Conservation (phyloP, 2,113 vertebrate genomes). For the Cheirogaleus medius region DNA sequence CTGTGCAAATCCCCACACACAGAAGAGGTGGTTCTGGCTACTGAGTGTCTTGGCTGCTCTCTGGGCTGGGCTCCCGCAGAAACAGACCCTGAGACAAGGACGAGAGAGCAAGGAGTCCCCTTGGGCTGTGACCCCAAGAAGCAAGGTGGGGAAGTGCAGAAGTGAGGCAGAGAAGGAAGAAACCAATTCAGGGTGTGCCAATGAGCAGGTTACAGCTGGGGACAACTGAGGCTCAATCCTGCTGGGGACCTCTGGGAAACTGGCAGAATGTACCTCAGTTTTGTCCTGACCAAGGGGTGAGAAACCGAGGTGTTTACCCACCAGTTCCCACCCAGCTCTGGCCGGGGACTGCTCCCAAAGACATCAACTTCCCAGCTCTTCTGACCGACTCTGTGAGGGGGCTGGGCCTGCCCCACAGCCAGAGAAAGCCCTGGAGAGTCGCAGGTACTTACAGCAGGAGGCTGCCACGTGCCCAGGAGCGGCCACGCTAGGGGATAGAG, state of each 20-base stretch:
- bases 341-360: not conserved
- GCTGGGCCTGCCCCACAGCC: not conserved
- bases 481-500: not conserved
- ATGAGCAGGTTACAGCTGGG: not conserved
- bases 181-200: accelerated
- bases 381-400: not conserved
- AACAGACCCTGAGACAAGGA: not conserved
- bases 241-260: not conserved
- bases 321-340: not conserved
- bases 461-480: accelerated
- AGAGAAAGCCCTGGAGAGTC: not conserved
- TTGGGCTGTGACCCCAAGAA: not conserved
- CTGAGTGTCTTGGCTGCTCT: not conserved
- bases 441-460: not conserved
- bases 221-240: no score
- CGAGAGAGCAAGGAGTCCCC: not conserved
- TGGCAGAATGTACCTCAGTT: not conserved
- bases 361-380: not conserved
- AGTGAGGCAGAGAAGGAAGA: not conserved
- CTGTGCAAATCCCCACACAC: not conserved
- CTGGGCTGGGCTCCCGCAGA: not conserved
- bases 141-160: no score
- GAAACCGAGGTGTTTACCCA: not conserved
- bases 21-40: not conserved
- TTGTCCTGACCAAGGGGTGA: not conserved